phyloP scores from a whole-genome alignment of 2,888 invertebrate genomes.

The Calameuta pallipes region DNA sequence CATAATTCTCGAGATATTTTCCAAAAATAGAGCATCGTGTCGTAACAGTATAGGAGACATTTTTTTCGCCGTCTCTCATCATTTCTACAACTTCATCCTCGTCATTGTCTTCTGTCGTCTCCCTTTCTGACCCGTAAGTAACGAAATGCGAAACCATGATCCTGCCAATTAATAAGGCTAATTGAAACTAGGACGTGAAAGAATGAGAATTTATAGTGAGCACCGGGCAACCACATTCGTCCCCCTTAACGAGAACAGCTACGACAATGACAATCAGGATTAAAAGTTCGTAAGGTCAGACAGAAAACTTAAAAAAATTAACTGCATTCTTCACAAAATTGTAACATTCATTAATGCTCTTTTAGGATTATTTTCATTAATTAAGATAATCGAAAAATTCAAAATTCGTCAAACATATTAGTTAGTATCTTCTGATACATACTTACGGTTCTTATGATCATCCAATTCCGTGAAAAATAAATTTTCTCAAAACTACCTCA shows the following conservation, averaged over 20 bases:
- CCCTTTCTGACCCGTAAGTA: background rate
- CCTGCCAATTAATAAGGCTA: slow-evolving; percentile 42
- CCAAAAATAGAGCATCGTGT: background rate
- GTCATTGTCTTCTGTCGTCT: background rate
- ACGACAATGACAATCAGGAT: background rate
- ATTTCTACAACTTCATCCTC: background rate
- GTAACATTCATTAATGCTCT: background rate
- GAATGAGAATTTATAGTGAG: slow-evolving; percentile 50
- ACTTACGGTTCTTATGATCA: background rate
- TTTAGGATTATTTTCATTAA: background rate
- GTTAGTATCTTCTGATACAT: background rate
- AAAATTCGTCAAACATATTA: background rate
- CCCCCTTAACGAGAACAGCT: background rate
- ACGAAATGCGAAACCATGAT: slow-evolving; percentile 38
- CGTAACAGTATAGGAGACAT: background rate
- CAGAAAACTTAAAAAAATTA: background rate
- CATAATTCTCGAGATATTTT: slow-evolving; percentile 28
- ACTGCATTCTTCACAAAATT: background rate
- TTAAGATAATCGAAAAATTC: background rate
- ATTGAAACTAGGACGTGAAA: slow-evolving; percentile 44
- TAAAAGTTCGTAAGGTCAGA: background rate
- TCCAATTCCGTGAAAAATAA: background rate
- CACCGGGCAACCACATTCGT: slow-evolving; percentile 1
- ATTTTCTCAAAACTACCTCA: background rate
- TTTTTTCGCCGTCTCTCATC: background rate